A percentile compares a stretch with the other conserved stretches of the same genome.
phyloP scores from a whole-genome alignment of 2,797 vertebrate genomes.

The Gorsachius magnificus region DNA sequence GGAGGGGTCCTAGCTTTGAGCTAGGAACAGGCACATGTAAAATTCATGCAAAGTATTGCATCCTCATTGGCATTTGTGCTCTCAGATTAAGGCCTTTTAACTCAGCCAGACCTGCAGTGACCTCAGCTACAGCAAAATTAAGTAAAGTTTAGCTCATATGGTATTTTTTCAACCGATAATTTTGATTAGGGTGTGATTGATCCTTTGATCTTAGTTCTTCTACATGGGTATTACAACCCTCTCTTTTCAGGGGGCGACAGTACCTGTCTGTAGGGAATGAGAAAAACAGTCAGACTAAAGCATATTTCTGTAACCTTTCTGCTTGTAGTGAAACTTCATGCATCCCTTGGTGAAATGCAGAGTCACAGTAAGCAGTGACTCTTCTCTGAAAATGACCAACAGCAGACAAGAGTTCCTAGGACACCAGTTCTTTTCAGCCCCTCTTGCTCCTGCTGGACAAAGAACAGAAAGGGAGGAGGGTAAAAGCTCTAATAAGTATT shows the following conservation, averaged over 20 bases:
- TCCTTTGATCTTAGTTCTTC: not conserved
- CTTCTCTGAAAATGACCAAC: not conserved
- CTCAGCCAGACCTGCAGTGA: not conserved
- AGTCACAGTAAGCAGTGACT: not conserved
- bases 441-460: not conserved
- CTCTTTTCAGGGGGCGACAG: not conserved
- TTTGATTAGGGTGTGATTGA: not conserved
- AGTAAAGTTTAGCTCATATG: not conserved
- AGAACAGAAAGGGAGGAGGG: not conserved
- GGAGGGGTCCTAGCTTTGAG: not conserved
- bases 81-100: not conserved
- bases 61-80: too few relatives aligned
- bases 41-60: not conserved
- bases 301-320: not conserved
- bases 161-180: not conserved
- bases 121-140: not conserved
- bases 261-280: not conserved
- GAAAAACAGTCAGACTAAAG: not conserved
- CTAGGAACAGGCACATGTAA: not conserved
- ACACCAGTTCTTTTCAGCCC: not conserved
- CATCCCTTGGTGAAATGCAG: not conserved
- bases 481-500: not conserved
- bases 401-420: not conserved
- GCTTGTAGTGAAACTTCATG: not conserved
- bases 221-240: rapidly evolving